A percentile compares a stretch with the other conserved stretches of the same genome.
Evolutionary conservation across 2,888 invertebrate genomes (phyloP).

Genomic region (Blastobasis adustella): DNA sequence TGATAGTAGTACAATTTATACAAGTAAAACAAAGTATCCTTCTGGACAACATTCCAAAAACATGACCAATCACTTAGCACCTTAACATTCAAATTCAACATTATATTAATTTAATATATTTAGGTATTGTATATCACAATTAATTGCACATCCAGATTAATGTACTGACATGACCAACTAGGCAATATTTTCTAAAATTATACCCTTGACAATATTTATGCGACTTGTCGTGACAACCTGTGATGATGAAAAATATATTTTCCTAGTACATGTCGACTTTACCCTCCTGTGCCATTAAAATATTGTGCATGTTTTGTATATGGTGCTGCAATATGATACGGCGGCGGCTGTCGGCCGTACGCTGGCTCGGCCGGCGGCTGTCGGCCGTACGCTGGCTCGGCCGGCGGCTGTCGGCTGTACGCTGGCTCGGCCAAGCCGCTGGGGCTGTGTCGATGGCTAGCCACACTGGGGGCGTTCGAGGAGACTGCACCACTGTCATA

Average conservation of each 20-base stretch:
- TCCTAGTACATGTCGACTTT: conserved; percentile 21
- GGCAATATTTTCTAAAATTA: neutral
- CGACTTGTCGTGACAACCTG: too few species aligned
- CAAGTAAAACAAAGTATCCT: conserved; percentile 23
- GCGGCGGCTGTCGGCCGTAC: conserved; percentile 79
- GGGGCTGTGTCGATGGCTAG: conserved; percentile 57
- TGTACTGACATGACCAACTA: conserved; percentile 16
- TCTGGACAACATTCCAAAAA: conserved; percentile 35
- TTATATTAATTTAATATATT: conserved; percentile 28
- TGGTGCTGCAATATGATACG: conserved; percentile 88
- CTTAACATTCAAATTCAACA: conserved; percentile 52
- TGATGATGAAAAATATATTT: neutral
- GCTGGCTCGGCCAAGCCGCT: conserved; percentile 50
- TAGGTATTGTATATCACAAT: conserved; percentile 53
- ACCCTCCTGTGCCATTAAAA: conserved; percentile 73
- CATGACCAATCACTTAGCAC: conserved; percentile 58
- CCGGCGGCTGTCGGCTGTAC: conserved; percentile 49
- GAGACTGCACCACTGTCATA: conserved; percentile 62
- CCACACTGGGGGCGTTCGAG: conserved; percentile 54
- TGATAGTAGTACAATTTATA: neutral
- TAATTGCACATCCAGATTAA: conserved; percentile 64
- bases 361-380: conserved; percentile 48
- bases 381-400: conserved; percentile 61
- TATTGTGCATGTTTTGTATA: conserved; percentile 87
- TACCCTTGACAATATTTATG: too few species aligned